Evolutionary conservation across 2,888 invertebrate genomes (phyloP).

Genomic region (Sipha maydis): DNA sequence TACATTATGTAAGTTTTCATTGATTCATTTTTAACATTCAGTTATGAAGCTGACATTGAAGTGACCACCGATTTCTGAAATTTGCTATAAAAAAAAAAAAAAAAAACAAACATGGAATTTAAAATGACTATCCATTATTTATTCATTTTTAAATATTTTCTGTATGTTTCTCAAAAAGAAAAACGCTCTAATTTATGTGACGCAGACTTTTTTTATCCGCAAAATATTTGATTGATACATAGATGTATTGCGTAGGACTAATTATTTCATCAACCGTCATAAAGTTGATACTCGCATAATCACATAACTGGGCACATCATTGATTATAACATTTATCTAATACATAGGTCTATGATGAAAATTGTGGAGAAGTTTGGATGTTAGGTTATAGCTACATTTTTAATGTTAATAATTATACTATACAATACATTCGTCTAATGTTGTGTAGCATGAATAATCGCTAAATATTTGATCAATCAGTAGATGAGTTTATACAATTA

Average conservation of each 20-base stretch:
- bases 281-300: not conserved
- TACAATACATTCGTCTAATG: not conserved
- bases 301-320: not conserved
- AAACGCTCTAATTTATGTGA: not conserved
- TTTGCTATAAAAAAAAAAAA: not conserved
- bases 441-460: no score
- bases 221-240: not conserved
- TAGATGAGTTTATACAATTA: no score
- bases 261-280: not conserved
- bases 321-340: not conserved
- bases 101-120: not conserved
- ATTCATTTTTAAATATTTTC: not conserved
- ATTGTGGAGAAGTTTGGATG: not conserved
- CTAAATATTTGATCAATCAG: no score
- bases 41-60: not conserved
- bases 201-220: not conserved
- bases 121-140: not conserved
- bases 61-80: not conserved
- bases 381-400: not conserved
- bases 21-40: not conserved
- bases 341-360: not conserved
- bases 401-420: not conserved
- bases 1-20: not conserved
- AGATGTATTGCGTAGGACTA: not conserved
- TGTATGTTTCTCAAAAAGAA: not conserved